A percentile compares a stretch with the other conserved stretches of the same genome.
These are phyloP conservation scores for Drosophila suzukii DNA, from an alignment of 1,140 invertebrate species.

Conservation along the genomic window DNA sequence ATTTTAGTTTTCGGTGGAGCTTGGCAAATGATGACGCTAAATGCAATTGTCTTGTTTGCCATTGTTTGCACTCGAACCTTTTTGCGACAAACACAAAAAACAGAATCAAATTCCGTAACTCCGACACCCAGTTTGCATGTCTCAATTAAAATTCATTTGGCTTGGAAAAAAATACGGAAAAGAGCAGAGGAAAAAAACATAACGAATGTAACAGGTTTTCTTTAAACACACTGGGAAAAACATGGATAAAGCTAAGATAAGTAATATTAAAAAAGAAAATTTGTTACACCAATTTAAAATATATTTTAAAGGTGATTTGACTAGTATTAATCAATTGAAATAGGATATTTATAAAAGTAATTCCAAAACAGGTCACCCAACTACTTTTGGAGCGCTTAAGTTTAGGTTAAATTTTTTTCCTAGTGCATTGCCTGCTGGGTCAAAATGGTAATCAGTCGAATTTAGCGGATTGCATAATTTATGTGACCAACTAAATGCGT, in stretches of 20 bases:
- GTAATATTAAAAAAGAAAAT: background rate
- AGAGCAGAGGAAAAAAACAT: background rate
- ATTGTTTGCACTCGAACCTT: constrained; percentile 6
- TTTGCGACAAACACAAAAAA: constrained; percentile 4
- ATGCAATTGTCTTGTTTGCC: constrained; percentile 8
- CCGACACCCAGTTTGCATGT: constrained; percentile 30
- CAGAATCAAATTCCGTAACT: constrained; percentile 22
- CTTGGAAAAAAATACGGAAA: constrained; percentile 23
- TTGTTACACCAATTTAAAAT: background rate
- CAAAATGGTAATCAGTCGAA: constrained; percentile 24
- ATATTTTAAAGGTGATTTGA: too few species aligned
- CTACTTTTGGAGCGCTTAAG: too few species aligned
- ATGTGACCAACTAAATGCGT: constrained; percentile 20
- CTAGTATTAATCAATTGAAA: too few species aligned
- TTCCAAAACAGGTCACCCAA: too few species aligned
- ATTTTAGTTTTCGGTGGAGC: constrained; percentile 15
- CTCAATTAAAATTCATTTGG: constrained; percentile 67
- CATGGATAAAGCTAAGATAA: background rate
- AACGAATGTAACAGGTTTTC: constrained; percentile 6
- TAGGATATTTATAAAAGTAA: too few species aligned
- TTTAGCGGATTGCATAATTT: constrained; percentile 41
- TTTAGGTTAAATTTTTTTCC: background rate
- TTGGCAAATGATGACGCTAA: constrained; percentile 9
- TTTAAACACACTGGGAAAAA: background rate
- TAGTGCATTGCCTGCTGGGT: background rate